Base-by-base conservation (phyloP, 2,888 invertebrate species). In the Linnaemya tessellans region DNA sequence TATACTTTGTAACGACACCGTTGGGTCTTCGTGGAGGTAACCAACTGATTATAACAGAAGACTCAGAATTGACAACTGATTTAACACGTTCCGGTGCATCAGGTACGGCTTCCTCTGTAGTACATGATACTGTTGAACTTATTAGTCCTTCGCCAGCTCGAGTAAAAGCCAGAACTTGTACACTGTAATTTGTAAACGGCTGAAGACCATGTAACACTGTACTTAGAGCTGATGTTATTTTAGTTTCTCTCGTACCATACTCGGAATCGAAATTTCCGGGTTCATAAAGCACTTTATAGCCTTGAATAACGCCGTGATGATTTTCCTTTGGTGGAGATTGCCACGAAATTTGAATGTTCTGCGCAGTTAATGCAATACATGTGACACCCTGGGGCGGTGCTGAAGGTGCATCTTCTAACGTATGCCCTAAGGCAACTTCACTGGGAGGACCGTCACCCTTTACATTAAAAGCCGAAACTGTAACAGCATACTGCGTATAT, bases 361-460 rank as follows among this genome's bases (percentile, higher is more conserved):
- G 95, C 0, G 96, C 94, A 0, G 96, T 95, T 18, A 96, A 91
- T 0, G 96, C 94, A 5, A 94, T 93, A 90, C 96, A 96, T 8
- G 94, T 93, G 13, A 96, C 94, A 65, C 94, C 93, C 84, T 94
- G 94, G 1, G 96, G 96, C 9, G 95, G 93, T 0, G 95, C 94
- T 87, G 95, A 95, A 0, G 96, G 96, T 68, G 95, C 96, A 88
- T 92, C 90, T 89, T 93, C 90, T 22, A 93, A 82, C 0, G 92
- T 93, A 51, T 91, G 91, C 3, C 90, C 91, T 30, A 91, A 81
- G 3, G 95, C 94, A 0, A 96, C 95, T 8, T 94, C 94, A 4
- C 96, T 96, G 0, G 95, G 93, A 0, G 97, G 96, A 0, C 97
- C 97, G 60, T 96, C 95, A 0, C 97, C 97, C 46, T 96, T 95